Evolutionary conservation across 2,888 invertebrate genomes (phyloP).

Genomic region (Heliothis peltigera): DNA sequence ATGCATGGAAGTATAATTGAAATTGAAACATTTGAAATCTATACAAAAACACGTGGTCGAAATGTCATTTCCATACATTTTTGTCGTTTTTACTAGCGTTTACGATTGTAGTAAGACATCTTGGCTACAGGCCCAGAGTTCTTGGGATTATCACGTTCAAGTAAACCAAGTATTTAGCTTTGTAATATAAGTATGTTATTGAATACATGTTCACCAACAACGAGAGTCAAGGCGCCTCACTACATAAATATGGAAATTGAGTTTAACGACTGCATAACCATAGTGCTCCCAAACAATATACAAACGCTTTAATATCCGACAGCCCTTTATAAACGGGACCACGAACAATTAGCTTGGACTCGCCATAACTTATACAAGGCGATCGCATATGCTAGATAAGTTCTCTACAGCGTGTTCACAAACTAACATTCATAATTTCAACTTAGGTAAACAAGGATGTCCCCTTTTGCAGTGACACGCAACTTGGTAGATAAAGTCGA

Average conservation of each 20-base stretch:
- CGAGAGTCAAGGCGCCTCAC: constrained; percentile 4
- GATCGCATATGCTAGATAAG: constrained; percentile 4
- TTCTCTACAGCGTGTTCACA: neutral
- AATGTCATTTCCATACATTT: too few species aligned
- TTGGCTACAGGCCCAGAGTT: too few species aligned
- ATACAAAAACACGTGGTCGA: too few species aligned
- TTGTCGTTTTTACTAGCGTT: too few species aligned
- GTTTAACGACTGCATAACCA: constrained; percentile 17
- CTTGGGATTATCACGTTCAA: too few species aligned
- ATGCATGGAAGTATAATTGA: too few species aligned
- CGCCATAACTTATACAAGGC: neutral
- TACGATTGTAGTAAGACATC: too few species aligned
- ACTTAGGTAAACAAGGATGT: constrained; percentile 15
- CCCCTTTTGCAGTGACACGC: neutral
- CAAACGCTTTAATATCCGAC: constrained; percentile 8
- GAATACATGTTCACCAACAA: too few species aligned
- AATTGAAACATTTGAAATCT: too few species aligned
- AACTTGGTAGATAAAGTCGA: constrained; percentile 38
- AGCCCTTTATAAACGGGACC: constrained; percentile 13
- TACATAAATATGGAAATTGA: constrained; percentile 40
- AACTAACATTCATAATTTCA: constrained; percentile 5
- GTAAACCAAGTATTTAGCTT: too few species aligned
- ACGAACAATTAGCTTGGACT: constrained; percentile 21
- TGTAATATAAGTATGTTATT: too few species aligned
- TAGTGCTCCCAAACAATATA: constrained; percentile 5